A percentile compares a stretch with the other conserved stretches of the same genome.
These are phyloP conservation scores for Rhynchomys soricoides DNA, from an alignment of 2,113 vertebrate species.

Conservation along the genomic window DNA sequence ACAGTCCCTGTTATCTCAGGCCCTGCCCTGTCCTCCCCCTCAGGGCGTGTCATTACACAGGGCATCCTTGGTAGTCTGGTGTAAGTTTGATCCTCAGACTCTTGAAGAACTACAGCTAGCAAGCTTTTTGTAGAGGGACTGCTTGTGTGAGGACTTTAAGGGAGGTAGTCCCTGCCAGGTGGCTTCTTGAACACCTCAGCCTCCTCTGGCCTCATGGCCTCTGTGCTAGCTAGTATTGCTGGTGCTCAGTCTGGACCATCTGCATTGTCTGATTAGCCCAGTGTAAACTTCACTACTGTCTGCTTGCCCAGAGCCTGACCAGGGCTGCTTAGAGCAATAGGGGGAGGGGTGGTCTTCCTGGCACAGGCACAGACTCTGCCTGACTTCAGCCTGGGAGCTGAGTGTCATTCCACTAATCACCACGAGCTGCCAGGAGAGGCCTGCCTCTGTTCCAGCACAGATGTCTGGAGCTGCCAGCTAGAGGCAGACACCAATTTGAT, in stretches of 20 bases:
- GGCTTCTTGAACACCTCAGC: not conserved
- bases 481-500: not conserved
- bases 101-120: not conserved
- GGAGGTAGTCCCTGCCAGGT: not conserved
- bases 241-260: too few relatives aligned
- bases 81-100: not conserved
- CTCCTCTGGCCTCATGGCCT: not conserved
- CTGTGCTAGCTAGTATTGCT: not conserved
- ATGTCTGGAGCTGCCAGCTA: not conserved
- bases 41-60: rapidly evolving
- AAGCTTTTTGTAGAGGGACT: not conserved
- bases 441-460: not conserved
- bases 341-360: not conserved
- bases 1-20: not conserved
- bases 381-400: rapidly evolving
- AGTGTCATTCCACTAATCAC: not conserved
- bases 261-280: not conserved
- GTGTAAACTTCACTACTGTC: not conserved
- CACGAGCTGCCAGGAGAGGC: not conserved
- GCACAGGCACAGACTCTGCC: not conserved
- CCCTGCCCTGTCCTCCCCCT: not conserved
- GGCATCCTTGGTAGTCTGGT: not conserved
- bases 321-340: not conserved
- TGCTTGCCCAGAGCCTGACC: not conserved
- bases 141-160: not conserved